phyloP scores from a whole-genome alignment of 92 coral and sea anemone genomes.

The Actinernus sp. region DNA sequence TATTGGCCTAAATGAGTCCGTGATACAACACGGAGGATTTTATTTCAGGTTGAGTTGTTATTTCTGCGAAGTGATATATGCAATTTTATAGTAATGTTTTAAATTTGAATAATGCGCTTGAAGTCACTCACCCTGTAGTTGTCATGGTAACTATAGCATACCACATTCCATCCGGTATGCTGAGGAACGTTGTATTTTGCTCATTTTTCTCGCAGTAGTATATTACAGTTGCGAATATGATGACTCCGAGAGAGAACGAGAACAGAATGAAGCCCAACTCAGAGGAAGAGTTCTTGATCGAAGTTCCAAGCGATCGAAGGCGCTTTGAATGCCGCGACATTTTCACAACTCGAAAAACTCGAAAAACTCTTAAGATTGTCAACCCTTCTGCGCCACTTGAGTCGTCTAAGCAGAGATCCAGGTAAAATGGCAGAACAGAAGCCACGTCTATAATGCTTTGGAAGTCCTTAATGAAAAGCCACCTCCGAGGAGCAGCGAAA shows the following conservation, averaged over 20 bases:
- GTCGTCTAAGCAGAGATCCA: constrained; percentile 55
- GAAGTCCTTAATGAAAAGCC: constrained; percentile 78
- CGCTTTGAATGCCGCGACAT: constrained; percentile 88
- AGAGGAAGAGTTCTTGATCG: constrained; percentile 91
- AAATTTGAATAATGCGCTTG: no score
- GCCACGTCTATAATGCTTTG: constrained; percentile 89
- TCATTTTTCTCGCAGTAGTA: constrained; percentile 92
- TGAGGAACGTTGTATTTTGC: constrained; percentile 72
- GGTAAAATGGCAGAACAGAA: constrained; percentile 89
- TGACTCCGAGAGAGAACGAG: constrained; percentile 89
- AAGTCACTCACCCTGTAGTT: constrained; percentile 89
- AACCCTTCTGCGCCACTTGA: constrained; percentile 70
- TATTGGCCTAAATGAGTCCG: no score
- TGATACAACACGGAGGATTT: no score
- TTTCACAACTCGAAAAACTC: constrained; percentile 93
- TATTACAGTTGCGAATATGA: constrained; percentile 93
- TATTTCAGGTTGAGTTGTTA: no score
- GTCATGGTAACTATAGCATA: constrained; percentile 97
- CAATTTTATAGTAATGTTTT: no score
- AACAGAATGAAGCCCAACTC: constrained; percentile 94
- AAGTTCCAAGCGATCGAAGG: constrained; percentile 79
- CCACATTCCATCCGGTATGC: constrained; percentile 97
- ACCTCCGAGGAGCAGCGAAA: constrained; percentile 82
- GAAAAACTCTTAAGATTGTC: constrained; percentile 83
- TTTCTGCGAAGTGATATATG: no score